Base-by-base conservation (phyloP, 1,140 invertebrate species). In the Drosophila lowei region DNA sequence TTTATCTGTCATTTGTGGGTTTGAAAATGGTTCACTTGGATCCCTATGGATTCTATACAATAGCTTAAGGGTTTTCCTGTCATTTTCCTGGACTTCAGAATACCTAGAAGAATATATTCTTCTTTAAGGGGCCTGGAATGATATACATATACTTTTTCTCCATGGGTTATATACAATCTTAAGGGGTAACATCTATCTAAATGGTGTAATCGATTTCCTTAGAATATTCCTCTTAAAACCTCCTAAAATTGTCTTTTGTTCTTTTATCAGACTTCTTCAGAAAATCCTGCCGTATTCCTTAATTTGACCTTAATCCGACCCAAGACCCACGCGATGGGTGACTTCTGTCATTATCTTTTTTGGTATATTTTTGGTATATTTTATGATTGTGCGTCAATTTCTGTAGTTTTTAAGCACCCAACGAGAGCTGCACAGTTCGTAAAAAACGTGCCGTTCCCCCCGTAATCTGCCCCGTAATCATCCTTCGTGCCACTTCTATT, bases 281-380 rank as follows among this genome's bases (percentile, higher is more conserved):
- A 67, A 67, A 56, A 46, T 49, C 43, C 25, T 30, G 28, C 0
- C 23, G 23, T 67, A 48, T 48, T 42, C 34, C 41, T 9, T 11
- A 38, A 25, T 55, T 50, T 70, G 75, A 84, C 79, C 79, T 83
- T 79, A 79, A 59, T 38, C 44, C 60, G 79, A 84, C 79, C 79
- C 70, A 57, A 34, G 68, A 18, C 43, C 68, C 9, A 42, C 30
- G 30, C 30, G 23, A 9, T n/a, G n/a, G n/a, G n/a, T n/a, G n/a
- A n/a, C 34, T 4, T 38, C 34, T 2, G 25, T 70, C 66, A 70
- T 70, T 70, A 68, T 70, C 66, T 46, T 1, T 7, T 0, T n/a
- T n/a, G n/a, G n/a, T n/a, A n/a, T 42, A 60, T 21, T 28, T 9
- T 6, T 21, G 34, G 34, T 64, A 23, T 57, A 56, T 42, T 57